Evolutionary conservation across 2,888 invertebrate species (phyloP), one percentile per base, ranked within the genome.

Genomic region (Bedellia somnulentella): DNA sequence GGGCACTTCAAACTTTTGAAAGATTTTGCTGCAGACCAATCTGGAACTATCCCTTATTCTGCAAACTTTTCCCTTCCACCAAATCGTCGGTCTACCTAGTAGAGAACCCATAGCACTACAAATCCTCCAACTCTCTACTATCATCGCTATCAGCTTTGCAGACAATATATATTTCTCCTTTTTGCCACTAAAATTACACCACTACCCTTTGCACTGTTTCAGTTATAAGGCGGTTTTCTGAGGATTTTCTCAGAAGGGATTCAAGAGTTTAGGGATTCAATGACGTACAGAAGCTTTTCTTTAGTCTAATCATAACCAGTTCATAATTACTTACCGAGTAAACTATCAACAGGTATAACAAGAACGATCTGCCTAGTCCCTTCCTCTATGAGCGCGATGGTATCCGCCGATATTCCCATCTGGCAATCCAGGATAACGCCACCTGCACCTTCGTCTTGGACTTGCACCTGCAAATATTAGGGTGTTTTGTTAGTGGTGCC

Each of bases 331-430:
- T 44, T 39, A 56, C 82, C 82, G 23, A 96, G 79, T 32, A 97
- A 80, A 6, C 88, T 83, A 41, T 82, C 83, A 42, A 90, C 90
- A 0, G 95, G 92, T 11, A 91, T 81, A 6, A 90, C 91, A 43
- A 94, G 89, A 16, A 95, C 84, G 24, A 91, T 86, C 52, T 92
- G 89, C 26, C 89, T 79, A 0, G 88, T 83, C 35, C 78, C 80
- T 47, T 90, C 88, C 54, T 96, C 95, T 26, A 96, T 83, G 9
- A 96, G 70, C 14, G 94, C 92, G 29, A 96, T 71, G 1, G 87
- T 87, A 51, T 96, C 95, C 0, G 87, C 81, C 3, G 93, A 93
- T 33, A 96, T 83, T 1, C 90, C 94, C 48, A 95, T 79, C 39
- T 88, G 84, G 51, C 91, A 89, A 41, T 90, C 89, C 12, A 91